phyloP scores from a whole-genome alignment of 2,888 invertebrate species.

The Ditula angustiorana region DNA sequence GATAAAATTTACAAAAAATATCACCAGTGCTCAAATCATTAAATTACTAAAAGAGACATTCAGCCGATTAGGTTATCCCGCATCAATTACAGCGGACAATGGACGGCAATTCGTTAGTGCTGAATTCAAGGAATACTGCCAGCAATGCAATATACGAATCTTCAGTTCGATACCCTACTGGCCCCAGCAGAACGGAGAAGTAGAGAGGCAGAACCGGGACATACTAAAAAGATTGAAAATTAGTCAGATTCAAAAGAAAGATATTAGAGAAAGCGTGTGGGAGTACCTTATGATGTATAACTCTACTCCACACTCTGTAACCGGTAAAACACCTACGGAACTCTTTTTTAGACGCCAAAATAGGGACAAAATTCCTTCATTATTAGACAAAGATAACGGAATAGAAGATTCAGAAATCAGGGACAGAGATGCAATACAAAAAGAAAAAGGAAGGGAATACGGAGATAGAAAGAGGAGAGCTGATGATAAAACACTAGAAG shows the following conservation, averaged over 20 bases:
- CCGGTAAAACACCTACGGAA: slow-evolving; percentile 48
- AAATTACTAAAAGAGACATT: no score
- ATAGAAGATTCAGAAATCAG: slow-evolving; percentile 41
- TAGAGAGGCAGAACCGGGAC: background rate
- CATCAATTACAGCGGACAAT: background rate
- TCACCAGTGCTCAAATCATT: no score
- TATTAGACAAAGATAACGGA: slow-evolving; percentile 20
- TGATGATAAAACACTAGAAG: slow-evolving; percentile 11
- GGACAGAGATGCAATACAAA: slow-evolving; percentile 43
- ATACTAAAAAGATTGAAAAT: background rate
- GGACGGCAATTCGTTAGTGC: background rate
- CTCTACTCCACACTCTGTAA: slow-evolving; percentile 44
- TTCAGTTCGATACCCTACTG: background rate
- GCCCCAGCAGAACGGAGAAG: no score
- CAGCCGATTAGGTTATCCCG: no score
- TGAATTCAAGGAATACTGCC: background rate
- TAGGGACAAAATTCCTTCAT: slow-evolving; percentile 46
- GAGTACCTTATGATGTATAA: slow-evolving; percentile 42
- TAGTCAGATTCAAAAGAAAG: slow-evolving; percentile 1
- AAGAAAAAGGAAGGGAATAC: slow-evolving; percentile 46
- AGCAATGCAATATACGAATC: background rate
- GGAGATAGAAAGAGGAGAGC: slow-evolving; percentile 45
- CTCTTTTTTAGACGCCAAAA: slow-evolving; percentile 42
- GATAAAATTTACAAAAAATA: no score
- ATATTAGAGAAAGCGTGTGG: slow-evolving; percentile 44